Evolutionary conservation across 2,888 invertebrate genomes (phyloP).

Genomic region (Myathropa florea): DNA sequence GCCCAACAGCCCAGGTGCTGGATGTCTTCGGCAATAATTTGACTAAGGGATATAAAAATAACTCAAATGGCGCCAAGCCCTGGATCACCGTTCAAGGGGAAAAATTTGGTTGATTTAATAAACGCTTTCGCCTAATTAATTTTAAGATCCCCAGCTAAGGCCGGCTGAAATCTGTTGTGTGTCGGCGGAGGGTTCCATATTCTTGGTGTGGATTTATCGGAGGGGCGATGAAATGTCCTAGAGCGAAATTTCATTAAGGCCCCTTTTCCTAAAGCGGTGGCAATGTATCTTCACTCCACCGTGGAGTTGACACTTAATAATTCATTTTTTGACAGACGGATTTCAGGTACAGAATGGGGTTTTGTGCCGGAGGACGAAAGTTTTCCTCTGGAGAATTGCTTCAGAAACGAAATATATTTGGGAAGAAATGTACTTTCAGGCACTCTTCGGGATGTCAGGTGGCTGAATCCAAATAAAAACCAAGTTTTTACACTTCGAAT

Average conservation of each 20-base stretch:
- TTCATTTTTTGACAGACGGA: not conserved
- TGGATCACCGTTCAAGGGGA: not conserved
- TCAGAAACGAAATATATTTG: too few relatives aligned
- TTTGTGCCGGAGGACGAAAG: too few relatives aligned
- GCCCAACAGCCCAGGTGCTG: not conserved
- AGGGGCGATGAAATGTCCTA: constrained; percentile 26
- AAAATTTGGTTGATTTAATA: constrained; percentile 30
- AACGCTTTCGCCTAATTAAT: constrained; percentile 40
- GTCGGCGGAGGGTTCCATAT: not conserved
- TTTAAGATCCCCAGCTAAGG: constrained; percentile 19
- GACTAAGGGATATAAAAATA: not conserved
- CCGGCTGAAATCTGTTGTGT: not conserved
- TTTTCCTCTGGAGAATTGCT: too few relatives aligned
- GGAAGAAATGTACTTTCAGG: too few relatives aligned
- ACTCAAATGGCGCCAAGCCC: not conserved
- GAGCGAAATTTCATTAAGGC: constrained; percentile 24
- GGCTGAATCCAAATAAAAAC: too few relatives aligned
- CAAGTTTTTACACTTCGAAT: too few relatives aligned
- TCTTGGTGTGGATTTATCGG: constrained; percentile 13
- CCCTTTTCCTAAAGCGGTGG: not conserved
- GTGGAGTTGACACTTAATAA: constrained; percentile 22
- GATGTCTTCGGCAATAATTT: not conserved
- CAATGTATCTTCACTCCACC: not conserved
- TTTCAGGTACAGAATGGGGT: not conserved
- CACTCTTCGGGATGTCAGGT: too few relatives aligned